Evolutionary conservation across 1,140 invertebrate species (phyloP).

Genomic region (Lamellibrachia luymesi): DNA sequence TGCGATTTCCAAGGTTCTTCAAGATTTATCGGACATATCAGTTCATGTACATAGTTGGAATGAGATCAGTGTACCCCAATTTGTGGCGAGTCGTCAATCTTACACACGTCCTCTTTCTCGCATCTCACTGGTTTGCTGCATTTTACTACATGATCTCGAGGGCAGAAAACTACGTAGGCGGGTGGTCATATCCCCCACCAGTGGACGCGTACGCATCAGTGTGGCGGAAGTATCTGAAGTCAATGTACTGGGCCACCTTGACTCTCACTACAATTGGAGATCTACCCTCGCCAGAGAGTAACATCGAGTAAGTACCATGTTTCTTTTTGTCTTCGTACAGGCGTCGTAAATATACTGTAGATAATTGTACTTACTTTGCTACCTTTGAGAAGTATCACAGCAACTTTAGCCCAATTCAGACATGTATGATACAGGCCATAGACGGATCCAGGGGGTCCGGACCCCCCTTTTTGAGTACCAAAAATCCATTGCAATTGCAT

Average conservation of each 20-base stretch:
- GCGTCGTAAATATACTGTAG: no score
- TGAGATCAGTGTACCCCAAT: slow-evolving; percentile 91
- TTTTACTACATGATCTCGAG: slow-evolving; percentile 94
- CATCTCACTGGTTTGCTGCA: slow-evolving; percentile 96
- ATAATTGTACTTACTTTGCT: no score
- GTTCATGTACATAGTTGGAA: slow-evolving; percentile 95
- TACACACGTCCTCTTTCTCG: slow-evolving; percentile 88
- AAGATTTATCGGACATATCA: slow-evolving; percentile 86
- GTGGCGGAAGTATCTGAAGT: slow-evolving; percentile 88
- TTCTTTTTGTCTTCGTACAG: not conserved
- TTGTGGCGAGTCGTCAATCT: slow-evolving; percentile 93
- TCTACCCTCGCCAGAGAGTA: slow-evolving; percentile 89
- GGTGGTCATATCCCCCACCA: slow-evolving; percentile 84
- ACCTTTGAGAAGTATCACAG: no score
- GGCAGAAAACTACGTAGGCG: slow-evolving; percentile 83
- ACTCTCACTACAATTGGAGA: slow-evolving; percentile 93
- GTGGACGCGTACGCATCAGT: slow-evolving; percentile 75
- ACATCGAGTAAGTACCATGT: slow-evolving; percentile 84
- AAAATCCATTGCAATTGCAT: no score
- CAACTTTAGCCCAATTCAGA: no score
- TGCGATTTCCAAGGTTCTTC: slow-evolving; percentile 60
- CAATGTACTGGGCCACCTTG: slow-evolving; percentile 93
- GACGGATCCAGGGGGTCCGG: no score
- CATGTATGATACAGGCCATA: no score
- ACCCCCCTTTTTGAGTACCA: no score